Evolutionary conservation across 2,888 invertebrate genomes (phyloP).

Genomic region (Acleris sparsana): DNA sequence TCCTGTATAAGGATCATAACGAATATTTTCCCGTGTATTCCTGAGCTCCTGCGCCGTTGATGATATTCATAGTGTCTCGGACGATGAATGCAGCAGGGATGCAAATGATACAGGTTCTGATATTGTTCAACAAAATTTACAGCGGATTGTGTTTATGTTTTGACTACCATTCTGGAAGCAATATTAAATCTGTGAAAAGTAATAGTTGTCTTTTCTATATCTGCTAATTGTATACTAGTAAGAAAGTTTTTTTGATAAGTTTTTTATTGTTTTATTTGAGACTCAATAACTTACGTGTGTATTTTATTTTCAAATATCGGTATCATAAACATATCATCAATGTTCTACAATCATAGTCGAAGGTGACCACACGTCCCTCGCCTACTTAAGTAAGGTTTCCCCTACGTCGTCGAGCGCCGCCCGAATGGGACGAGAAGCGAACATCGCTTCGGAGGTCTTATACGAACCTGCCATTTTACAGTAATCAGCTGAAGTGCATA

Average conservation of each 20-base stretch:
- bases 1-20: slow-evolving; percentile 37
- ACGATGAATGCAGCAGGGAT: slow-evolving; percentile 55
- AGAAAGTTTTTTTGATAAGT: too few relatives aligned
- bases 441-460: slow-evolving; percentile 40
- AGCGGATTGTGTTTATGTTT: slow-evolving; percentile 34
- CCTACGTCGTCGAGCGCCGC: not conserved
- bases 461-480: slow-evolving; percentile 45
- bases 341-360: slow-evolving; percentile 19
- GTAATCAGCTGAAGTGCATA: slow-evolving; percentile 72
- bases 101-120: slow-evolving; percentile 61
- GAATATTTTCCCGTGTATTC: slow-evolving; percentile 23
- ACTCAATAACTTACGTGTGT: too few relatives aligned
- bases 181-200: too few relatives aligned
- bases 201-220: too few relatives aligned
- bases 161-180: not conserved
- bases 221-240: too few relatives aligned
- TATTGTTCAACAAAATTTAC: slow-evolving; percentile 52
- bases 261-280: too few relatives aligned
- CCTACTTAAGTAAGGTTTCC: slow-evolving; percentile 1
- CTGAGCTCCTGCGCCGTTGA: slow-evolving; percentile 44
- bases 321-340: not conserved
- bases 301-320: too few relatives aligned
- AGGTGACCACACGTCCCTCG: slow-evolving; percentile 12
- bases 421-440: slow-evolving; percentile 38
- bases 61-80: slow-evolving; percentile 50